Evolutionary conservation across 2,113 vertebrate species (phyloP).

Genomic region (Hydropotes inermis): DNA sequence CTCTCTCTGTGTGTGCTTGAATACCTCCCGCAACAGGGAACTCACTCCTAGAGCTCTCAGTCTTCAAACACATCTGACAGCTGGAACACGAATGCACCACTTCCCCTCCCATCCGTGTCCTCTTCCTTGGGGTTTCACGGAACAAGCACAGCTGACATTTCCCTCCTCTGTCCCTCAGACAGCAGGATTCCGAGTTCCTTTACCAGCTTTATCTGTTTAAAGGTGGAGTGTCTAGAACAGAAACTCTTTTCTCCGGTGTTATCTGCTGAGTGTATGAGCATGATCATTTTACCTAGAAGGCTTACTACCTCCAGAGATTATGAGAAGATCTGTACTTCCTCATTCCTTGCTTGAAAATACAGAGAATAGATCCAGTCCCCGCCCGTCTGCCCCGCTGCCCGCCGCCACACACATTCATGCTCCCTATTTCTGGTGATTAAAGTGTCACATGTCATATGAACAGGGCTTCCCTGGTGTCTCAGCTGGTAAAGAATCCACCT

Average conservation of each 20-base stretch:
- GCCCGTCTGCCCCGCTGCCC: rapidly evolving
- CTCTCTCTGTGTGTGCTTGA: not conserved
- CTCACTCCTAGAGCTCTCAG: not conserved
- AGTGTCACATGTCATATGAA: not conserved
- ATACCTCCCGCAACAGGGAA: not conserved
- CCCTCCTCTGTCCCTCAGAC: not conserved
- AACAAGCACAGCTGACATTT: not conserved
- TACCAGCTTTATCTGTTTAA: not conserved
- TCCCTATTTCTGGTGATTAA: not conserved
- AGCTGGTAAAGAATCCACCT: not conserved
- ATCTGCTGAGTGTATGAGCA: not conserved
- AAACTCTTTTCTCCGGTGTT: not conserved
- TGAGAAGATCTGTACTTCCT: not conserved
- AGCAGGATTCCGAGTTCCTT: not conserved
- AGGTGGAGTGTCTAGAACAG: not conserved
- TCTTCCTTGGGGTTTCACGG: not conserved
- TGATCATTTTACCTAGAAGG: not conserved
- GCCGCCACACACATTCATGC: not conserved
- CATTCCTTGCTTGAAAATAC: not conserved
- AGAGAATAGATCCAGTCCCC: too few species aligned
- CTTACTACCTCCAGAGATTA: not conserved
- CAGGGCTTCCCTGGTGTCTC: not conserved
- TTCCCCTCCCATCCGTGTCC: not conserved
- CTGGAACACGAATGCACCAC: not conserved
- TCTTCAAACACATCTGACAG: not conserved